These are phyloP conservation scores for Anableps anableps DNA, from an alignment of 2,797 vertebrate species.

Conservation along the genomic window DNA sequence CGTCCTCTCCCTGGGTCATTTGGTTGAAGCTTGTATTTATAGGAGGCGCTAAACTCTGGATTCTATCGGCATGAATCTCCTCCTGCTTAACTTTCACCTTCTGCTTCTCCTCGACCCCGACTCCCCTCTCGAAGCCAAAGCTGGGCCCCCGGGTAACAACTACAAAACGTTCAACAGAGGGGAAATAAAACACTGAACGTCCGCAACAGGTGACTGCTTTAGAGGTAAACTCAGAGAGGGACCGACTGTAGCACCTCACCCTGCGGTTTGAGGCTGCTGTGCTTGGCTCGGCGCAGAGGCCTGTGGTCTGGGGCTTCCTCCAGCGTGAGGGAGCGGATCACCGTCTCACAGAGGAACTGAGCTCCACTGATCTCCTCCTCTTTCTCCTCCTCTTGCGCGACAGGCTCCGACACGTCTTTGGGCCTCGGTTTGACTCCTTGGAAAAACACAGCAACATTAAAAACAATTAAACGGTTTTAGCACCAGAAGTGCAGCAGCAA, in stretches of 20 bases:
- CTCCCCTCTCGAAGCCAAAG: conserved; percentile 55
- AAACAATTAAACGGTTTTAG: not conserved
- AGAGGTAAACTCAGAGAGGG: not conserved
- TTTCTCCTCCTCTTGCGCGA: conserved; percentile 83
- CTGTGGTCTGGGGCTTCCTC: conserved; percentile 95
- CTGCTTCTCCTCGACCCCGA: conserved; percentile 46
- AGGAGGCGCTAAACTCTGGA: conserved; percentile 56
- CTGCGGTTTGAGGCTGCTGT: conserved; percentile 60
- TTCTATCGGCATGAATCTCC: conserved; percentile 35
- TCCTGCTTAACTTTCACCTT: conserved; percentile 18
- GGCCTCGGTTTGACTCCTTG: conserved; percentile 68
- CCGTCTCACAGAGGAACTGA: conserved; percentile 97
- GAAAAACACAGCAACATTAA: not conserved
- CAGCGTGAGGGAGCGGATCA: conserved; percentile 94
- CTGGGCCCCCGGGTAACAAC: conserved; percentile 58
- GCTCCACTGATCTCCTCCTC: conserved; percentile 98
- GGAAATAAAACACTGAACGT: not conserved
- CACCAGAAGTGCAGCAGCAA: not conserved
- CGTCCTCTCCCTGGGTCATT: conserved; percentile 44
- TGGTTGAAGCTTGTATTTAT: conserved; percentile 31
- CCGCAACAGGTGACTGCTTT: too few species aligned
- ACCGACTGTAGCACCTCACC: conserved; percentile 74
- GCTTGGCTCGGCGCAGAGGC: conserved; percentile 80
- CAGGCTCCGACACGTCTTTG: conserved; percentile 73
- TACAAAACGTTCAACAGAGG: conserved; percentile 1